Conservation (phyloP, 2,888 invertebrate species). For the Macropis europaea region DNA sequence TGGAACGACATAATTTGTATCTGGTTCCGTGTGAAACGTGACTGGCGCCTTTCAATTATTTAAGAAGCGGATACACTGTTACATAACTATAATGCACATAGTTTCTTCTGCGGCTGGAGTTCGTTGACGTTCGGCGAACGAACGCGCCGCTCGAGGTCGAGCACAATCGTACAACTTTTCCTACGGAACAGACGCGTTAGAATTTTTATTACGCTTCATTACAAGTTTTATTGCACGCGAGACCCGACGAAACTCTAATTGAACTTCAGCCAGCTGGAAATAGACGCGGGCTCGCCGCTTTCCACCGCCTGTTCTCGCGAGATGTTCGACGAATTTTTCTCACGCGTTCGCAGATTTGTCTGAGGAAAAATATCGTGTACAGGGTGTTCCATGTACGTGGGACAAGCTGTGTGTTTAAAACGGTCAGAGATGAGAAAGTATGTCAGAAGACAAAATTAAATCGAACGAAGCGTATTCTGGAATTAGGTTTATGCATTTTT, state of each 20-base stretch:
- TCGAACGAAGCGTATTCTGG: too few relatives aligned
- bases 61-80: conserved; percentile 22
- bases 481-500: too few relatives aligned
- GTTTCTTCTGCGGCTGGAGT: conserved; percentile 24
- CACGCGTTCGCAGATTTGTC: too few relatives aligned
- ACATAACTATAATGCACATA: conserved; percentile 20
- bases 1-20: conserved; percentile 18
- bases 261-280: background rate
- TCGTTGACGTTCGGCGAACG: conserved; percentile 24
- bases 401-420: too few relatives aligned
- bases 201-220: conserved; percentile 37
- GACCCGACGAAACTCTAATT: conserved; percentile 15
- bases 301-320: too few relatives aligned
- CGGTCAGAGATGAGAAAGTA: too few relatives aligned
- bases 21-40: background rate
- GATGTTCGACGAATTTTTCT: too few relatives aligned
- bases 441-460: too few relatives aligned
- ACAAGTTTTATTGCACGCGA: conserved; percentile 9
- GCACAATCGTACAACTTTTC: conserved; percentile 34
- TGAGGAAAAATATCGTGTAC: too few relatives aligned
- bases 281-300: too few relatives aligned
- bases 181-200: conserved; percentile 2
- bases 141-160: conserved; percentile 27
- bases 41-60: conserved; percentile 20
- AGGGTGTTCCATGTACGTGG: too few relatives aligned